phyloP scores from a whole-genome alignment of 2,888 invertebrate genomes.

The Caenorhabditis sp. region DNA sequence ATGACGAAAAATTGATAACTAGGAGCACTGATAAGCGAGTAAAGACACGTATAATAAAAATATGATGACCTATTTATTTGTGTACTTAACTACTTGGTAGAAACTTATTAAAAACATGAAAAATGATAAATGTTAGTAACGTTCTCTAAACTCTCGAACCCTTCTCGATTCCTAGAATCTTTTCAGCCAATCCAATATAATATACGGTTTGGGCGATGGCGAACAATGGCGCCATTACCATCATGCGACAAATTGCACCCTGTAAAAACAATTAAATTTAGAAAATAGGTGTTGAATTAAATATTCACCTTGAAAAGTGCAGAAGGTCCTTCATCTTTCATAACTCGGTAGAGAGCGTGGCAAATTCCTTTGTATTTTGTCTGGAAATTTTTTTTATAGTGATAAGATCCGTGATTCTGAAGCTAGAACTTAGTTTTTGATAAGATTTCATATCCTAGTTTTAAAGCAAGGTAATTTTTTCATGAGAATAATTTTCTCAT shows the following conservation, averaged over 20 bases:
- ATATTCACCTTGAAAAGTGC: conserved; percentile 85
- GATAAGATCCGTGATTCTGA: no score
- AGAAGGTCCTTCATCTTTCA: conserved; percentile 85
- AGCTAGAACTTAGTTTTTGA: no score
- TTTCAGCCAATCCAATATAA: conserved; percentile 84
- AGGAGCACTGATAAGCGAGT: neutral
- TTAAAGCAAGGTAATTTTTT: no score
- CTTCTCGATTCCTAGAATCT: conserved; percentile 51
- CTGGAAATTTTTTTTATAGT: conserved; percentile 69
- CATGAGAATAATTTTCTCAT: no score
- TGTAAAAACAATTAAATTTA: neutral
- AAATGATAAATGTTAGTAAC: no score
- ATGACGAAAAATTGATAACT: neutral
- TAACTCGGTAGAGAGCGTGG: conserved; percentile 74
- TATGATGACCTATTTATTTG: neutral
- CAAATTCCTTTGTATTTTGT: conserved; percentile 72
- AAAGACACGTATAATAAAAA: neutral
- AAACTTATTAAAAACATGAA: neutral
- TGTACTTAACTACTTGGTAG: neutral
- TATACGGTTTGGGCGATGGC: conserved; percentile 98
- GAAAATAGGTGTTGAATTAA: neutral
- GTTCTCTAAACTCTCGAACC: conserved; percentile 35
- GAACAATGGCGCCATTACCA: conserved; percentile 96
- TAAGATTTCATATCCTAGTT: no score
- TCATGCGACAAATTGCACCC: conserved; percentile 93